Conservation (phyloP, 2,888 invertebrate genomes). For the Ophraella communa region DNA sequence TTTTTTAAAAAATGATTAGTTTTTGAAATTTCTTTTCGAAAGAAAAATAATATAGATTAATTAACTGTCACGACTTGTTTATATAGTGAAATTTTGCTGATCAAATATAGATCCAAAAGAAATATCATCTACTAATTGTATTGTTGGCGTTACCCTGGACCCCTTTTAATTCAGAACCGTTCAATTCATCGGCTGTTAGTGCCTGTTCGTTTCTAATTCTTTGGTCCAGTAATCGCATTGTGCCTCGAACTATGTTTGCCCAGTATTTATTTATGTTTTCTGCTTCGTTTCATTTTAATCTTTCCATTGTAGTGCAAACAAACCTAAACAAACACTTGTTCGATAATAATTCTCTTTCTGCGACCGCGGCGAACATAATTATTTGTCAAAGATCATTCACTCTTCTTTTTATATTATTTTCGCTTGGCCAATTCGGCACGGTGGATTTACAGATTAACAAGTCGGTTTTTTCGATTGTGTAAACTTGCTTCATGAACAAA, state of each 20-base stretch:
- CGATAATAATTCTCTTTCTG: slow-evolving; percentile 52
- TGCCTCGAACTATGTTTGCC: slow-evolving; percentile 51
- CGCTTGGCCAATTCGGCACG: background rate
- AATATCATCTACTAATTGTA: background rate
- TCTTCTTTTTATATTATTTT: slow-evolving; percentile 24
- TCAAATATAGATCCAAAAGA: background rate
- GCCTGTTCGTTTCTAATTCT: slow-evolving; percentile 42
- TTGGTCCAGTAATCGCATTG: slow-evolving; percentile 54
- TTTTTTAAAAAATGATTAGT: no score
- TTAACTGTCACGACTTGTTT: no score
- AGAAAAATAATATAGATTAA: no score
- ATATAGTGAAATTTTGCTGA: background rate
- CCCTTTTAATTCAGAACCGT: background rate
- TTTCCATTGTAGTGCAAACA: slow-evolving; percentile 57
- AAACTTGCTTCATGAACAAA: background rate
- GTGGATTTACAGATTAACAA: slow-evolving; percentile 11
- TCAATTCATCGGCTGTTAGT: slow-evolving; percentile 17
- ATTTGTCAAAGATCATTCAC: slow-evolving; percentile 56
- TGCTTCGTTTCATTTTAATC: slow-evolving; percentile 60
- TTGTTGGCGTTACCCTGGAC: background rate
- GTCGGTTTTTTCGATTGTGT: background rate
- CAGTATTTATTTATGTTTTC: slow-evolving; percentile 56
- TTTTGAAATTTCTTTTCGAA: no score
- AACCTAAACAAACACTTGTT: slow-evolving; percentile 59
- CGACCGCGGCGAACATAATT: slow-evolving; percentile 49